Evolutionary conservation across 2,113 vertebrate genomes (phyloP).

Genomic region (Kryptolebias marmoratus): DNA sequence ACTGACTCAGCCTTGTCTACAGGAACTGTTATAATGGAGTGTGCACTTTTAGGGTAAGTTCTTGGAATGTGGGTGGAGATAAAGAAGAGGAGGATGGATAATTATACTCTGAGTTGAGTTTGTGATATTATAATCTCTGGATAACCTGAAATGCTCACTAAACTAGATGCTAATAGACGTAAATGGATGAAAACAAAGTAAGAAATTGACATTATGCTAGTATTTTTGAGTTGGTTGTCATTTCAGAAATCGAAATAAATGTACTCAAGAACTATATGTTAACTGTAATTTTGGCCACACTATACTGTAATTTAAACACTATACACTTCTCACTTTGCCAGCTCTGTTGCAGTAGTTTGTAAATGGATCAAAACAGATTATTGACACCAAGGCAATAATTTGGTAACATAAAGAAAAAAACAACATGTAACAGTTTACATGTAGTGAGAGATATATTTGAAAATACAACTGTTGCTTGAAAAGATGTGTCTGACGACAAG

Average conservation of each 20-base stretch:
- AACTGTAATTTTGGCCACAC: not conserved
- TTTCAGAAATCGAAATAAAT: not conserved
- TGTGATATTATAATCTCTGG: too few relatives aligned
- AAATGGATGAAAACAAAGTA: too few relatives aligned
- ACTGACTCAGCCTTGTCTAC: too few relatives aligned
- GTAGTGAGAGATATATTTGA: not conserved
- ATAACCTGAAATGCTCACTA: too few relatives aligned
- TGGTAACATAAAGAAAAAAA: not conserved
- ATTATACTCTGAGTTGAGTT: too few relatives aligned
- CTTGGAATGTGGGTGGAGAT: too few relatives aligned
- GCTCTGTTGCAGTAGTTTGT: not conserved
- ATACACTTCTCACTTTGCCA: conserved; percentile 19
- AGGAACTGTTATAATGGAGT: too few relatives aligned
- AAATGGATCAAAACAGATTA: not conserved
- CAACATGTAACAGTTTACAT: not conserved
- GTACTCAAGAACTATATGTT: not conserved
- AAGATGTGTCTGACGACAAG: not conserved
- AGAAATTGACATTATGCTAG: too few relatives aligned
- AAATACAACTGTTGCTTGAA: not conserved
- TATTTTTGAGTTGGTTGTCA: not conserved
- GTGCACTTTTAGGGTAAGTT: too few relatives aligned
- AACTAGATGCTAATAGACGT: too few relatives aligned
- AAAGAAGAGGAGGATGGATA: too few relatives aligned
- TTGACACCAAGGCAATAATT: not conserved
- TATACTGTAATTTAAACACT: not conserved